Base-by-base conservation (phyloP, 2,113 vertebrate genomes). In the Misgurnus anguillicaudatus region DNA sequence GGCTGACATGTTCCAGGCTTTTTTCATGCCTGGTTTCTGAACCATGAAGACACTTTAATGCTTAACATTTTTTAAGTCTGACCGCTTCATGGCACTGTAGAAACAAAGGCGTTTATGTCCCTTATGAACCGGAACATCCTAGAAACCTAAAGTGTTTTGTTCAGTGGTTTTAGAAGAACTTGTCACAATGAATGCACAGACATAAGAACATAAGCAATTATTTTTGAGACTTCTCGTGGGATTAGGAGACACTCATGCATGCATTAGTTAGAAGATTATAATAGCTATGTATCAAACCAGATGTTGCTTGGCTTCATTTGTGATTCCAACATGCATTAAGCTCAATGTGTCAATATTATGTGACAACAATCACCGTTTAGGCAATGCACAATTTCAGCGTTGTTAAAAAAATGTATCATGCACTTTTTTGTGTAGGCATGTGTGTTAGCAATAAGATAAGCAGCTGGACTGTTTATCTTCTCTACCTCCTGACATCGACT, bases 401-500 rank as follows among this genome's bases (percentile, higher is more conserved):
- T 42, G 74, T 66, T 48, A 47, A 41, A 21, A n/a, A 24, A 47
- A 42, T 10, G 58, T n/a, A 8, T 13, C 78, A 80, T 72, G 78
- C 78, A 62, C 61, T 47, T 36, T 36, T 60, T 38, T 58, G 39
- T 80, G 19, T 66, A n/a, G 14, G n/a, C 4, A 42, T 47, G 24
- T 42, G 9, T 69, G 70, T 75, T 39, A 38, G 58, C 60, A 36
- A 19, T 57, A 45, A 24, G 16, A 48, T 47, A 67, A 80, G 38
- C 17, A 61, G 21, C 36, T 71, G 36, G 87, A 38, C 83, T 86
- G 68, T 78, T 74, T 87, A 85, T 90, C 89, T 86, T 86, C 75
- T 93, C 97, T 98, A 98, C 98, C 98, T 99, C 96, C 94, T 83
- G 96, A 94, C 90, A 98, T 89, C 48, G 96, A 95, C 89, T 98